These are phyloP conservation scores for Crotalus helleri DNA, from an alignment of 2,113 vertebrate genomes.

Conservation along the genomic window DNA sequence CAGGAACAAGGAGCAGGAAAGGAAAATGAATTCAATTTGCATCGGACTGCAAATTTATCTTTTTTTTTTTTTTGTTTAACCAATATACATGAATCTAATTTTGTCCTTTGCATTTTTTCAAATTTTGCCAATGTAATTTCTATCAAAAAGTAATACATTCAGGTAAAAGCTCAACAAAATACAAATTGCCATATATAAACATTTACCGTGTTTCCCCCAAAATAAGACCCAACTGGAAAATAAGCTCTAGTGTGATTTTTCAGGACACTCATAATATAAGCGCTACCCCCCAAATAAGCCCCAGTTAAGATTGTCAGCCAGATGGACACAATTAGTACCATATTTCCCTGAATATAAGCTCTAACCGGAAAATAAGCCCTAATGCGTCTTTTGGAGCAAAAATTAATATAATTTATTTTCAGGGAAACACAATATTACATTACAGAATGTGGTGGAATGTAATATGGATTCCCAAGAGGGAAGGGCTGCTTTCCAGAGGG, in stretches of 20 bases:
- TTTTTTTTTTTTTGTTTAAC: background rate
- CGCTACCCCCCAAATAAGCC: too few relatives aligned
- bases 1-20: background rate
- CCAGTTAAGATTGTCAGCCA: too few relatives aligned
- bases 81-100: background rate
- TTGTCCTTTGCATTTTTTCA: background rate
- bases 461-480: background rate
- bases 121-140: background rate
- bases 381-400: too few relatives aligned
- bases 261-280: too few relatives aligned
- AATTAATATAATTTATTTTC: too few relatives aligned
- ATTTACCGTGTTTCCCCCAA: background rate
- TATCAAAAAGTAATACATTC: background rate
- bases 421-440: background rate
- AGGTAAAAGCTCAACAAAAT: background rate
- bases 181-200: background rate
- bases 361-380: too few relatives aligned
- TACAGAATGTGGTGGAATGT: background rate
- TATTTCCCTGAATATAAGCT: too few relatives aligned
- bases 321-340: too few relatives aligned
- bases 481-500: background rate
- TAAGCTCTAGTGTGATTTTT: too few relatives aligned
- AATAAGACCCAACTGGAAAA: too few relatives aligned
- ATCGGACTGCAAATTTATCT: background rate
- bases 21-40: background rate